These are phyloP conservation scores for Drosophila sturtevanti DNA, from an alignment of 1,140 invertebrate genomes.

Conservation along the genomic window DNA sequence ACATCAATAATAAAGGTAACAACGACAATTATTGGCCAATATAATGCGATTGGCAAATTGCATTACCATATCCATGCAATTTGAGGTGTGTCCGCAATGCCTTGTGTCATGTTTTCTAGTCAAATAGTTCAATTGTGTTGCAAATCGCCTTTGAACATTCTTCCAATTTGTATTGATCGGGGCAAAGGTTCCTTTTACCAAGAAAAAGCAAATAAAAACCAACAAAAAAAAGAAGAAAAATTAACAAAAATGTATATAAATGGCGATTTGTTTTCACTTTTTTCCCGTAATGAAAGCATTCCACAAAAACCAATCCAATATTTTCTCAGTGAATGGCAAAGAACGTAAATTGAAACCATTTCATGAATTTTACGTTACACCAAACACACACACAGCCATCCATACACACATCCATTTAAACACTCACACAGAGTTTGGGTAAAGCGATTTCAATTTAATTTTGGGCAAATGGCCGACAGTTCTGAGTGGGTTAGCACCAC, in stretches of 20 bases:
- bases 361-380: slow-evolving; percentile 4
- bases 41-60: slow-evolving; percentile 75
- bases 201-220: neutral
- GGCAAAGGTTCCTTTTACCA: neutral
- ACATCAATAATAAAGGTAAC: slow-evolving; percentile 21
- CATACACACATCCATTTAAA: slow-evolving; percentile 22
- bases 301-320: slow-evolving; percentile 76
- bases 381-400: neutral
- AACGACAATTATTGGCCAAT: slow-evolving; percentile 56
- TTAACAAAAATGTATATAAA: slow-evolving; percentile 8
- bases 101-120: slow-evolving; percentile 15
- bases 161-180: slow-evolving; percentile 24
- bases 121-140: slow-evolving; percentile 29
- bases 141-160: slow-evolving; percentile 39
- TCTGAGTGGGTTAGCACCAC: neutral
- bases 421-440: slow-evolving; percentile 5
- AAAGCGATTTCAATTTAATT: slow-evolving; percentile 72
- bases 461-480: slow-evolving; percentile 41
- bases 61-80: slow-evolving; percentile 60
- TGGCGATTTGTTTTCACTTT: slow-evolving; percentile 26
- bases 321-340: slow-evolving; percentile 49
- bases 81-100: slow-evolving; percentile 42
- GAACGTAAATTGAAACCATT: slow-evolving; percentile 49
- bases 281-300: slow-evolving; percentile 72
- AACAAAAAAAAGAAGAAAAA: neutral